A percentile compares a stretch with the other conserved stretches of the same genome.
Evolutionary conservation across 1,140 invertebrate genomes (phyloP).

Genomic region (Spodoptera frugiperda): DNA sequence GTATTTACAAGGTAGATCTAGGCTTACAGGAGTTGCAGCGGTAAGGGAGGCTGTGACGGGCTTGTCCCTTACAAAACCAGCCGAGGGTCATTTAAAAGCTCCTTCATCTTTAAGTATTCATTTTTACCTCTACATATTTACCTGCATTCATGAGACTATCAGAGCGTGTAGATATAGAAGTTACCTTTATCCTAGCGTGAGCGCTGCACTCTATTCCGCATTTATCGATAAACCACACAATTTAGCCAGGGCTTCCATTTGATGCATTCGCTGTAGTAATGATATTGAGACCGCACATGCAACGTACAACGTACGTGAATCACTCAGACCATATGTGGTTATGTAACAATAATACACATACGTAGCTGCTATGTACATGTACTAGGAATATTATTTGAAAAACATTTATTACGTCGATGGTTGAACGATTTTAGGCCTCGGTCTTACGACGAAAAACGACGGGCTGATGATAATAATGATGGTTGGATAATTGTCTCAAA

Average conservation of each 20-base stretch:
- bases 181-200: neutral
- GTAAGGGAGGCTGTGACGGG: too few relatives aligned
- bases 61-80: too few relatives aligned
- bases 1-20: too few relatives aligned
- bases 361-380: too few relatives aligned
- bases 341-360: neutral
- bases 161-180: neutral
- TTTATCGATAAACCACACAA: slow-evolving; percentile 8
- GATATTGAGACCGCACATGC: slow-evolving; percentile 55
- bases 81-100: too few relatives aligned
- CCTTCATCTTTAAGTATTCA: neutral
- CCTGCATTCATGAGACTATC: neutral
- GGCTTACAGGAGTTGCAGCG: too few relatives aligned
- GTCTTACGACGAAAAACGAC: too few relatives aligned
- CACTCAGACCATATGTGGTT: neutral
- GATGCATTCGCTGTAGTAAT: slow-evolving; percentile 36
- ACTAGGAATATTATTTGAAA: too few relatives aligned
- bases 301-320: slow-evolving; percentile 13
- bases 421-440: too few relatives aligned
- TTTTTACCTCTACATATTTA: neutral
- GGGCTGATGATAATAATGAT: too few relatives aligned
- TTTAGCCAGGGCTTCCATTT: slow-evolving; percentile 13
- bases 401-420: too few relatives aligned
- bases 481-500: too few relatives aligned
- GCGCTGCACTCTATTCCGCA: neutral